phyloP scores from a whole-genome alignment of 2,113 vertebrate species.

The human region GRCh38 chr2:231167001-231167500 shows the following conservation, averaged over 20 bases:
- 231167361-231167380: neutral
- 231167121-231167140: neutral
- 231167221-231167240: neutral
- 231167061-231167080: neutral
- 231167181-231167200: neutral
- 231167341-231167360: neutral
- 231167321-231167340: neutral
- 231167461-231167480: neutral
- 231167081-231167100: neutral
- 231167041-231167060: neutral
- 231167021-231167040: neutral
- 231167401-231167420: neutral
- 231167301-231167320: neutral
- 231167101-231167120: neutral
- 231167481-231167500: neutral
- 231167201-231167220: neutral
- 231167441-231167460: neutral
- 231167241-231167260: neutral
- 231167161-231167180: neutral
- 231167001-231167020: neutral
- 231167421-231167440: neutral
- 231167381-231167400: neutral
- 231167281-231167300: neutral
- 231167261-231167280: neutral
- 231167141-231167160: neutral